Base-by-base conservation (phyloP, 2,113 vertebrate species). In the Sorex araneus region DNA sequence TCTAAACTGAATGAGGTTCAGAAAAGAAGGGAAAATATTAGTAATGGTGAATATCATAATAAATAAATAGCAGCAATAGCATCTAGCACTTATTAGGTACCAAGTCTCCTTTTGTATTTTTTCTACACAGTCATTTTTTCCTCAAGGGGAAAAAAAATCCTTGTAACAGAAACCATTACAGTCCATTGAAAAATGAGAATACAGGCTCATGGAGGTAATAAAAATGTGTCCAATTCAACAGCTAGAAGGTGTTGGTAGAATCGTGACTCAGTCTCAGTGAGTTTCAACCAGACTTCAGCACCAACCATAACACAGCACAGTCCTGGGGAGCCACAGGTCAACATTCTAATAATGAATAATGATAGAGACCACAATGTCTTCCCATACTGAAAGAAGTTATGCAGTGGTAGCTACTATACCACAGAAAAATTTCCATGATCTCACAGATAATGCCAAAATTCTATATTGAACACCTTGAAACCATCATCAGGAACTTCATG, bases 381-480 rank as follows among this genome's bases (percentile, higher is more conserved):
- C 43, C 25, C 5, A 71, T 34, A 32, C 15, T 80, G 32, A 36
- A 2, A 77, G 40, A 70, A 76, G 60, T 60, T 86, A 75, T 40
- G n/a, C 63, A 76, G 76, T 63, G 27, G n/a, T 45, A 47, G 13
- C 8, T 60, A 21, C 18, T 60, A 60, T 60, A 60, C 21, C 57
- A 60, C 57, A 60, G 18, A 60, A 23, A 19, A 23, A 23, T 60
- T 87, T 75, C 77, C 71, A 18, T 32, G 27, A 25, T 76, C 70
- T 40, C 76, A 90, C 63, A 64, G 50, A 82, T 18, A 69, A n/a
- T 90, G 45, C 19, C 45, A n/a, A n/a, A 19, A 47, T 6, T 1
- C 60, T 77, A 32, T 66, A 40, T 54, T 32, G n/a, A 87, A 71
- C 32, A 94, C 40, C 63, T 83, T 28, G 34, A 54, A 76, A 70